Conservation (phyloP, 1,140 invertebrate species). For the Pteromalus puparum region DNA sequence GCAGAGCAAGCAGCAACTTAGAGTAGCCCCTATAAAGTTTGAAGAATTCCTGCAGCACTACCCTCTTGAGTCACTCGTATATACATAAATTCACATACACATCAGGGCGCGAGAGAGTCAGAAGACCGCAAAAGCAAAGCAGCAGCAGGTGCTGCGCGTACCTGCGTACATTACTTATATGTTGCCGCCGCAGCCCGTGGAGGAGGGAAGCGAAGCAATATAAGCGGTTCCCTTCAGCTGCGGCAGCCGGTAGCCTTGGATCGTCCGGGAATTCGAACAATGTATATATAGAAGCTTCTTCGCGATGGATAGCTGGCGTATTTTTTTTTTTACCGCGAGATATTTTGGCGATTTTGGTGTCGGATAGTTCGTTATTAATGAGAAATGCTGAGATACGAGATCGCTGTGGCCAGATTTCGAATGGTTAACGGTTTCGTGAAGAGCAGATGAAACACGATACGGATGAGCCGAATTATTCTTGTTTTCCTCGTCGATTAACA, state of each 20-base stretch:
- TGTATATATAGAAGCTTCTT: background rate
- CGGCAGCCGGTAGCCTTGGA: conserved; percentile 1
- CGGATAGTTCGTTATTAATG: background rate
- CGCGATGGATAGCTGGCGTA: background rate
- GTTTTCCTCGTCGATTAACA: no score
- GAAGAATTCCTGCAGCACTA: background rate
- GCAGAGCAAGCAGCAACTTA: background rate
- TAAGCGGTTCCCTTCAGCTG: conserved; percentile 13
- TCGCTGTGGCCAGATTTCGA: no score
- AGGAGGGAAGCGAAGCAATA: background rate
- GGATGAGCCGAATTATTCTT: no score
- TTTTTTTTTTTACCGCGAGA: background rate
- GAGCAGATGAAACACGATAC: no score
- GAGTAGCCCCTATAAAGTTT: background rate
- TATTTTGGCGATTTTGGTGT: background rate
- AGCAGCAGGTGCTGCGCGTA: conserved; percentile 31
- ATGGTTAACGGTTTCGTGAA: no score
- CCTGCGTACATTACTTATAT: conserved; percentile 36
- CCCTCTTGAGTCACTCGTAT: background rate
- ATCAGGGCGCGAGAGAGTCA: background rate
- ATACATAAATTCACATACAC: conserved; percentile 30
- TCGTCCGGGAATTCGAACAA: conserved; percentile 33
- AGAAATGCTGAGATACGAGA: no score
- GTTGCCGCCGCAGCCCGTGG: background rate
- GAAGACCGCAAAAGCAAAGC: background rate